Base-by-base conservation (phyloP, 2,113 vertebrate species). In the Rhabdornis inornatus region DNA sequence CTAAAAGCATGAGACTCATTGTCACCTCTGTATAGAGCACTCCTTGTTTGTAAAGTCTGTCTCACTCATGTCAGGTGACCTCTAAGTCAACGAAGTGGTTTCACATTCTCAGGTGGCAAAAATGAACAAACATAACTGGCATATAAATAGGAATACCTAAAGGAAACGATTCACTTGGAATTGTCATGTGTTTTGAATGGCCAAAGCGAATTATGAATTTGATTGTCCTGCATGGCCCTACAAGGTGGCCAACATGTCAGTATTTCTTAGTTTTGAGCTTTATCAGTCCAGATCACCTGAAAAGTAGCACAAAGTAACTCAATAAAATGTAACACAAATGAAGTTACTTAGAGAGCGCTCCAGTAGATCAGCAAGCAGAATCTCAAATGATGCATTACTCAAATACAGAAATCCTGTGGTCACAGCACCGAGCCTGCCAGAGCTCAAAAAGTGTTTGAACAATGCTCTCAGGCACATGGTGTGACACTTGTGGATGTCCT, bases 111-210 rank as follows among this genome's bases (percentile, higher is more conserved):
- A 49, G 24, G 17, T 45, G 25, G 22, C 33, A 92, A 82, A 89
- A 91, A 42, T 31, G 33, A 82, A 79, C 45, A 91, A 81, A 49
- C 23, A 8, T 22, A 85, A 82, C 13, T 30, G 30, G 85, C 25
- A 60, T 17, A 71, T 7, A 53, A 91, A 80, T 1, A 64, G 16
- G 53, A 72, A 56, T 20, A 80, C 6, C 30, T 83, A 33, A 91
- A 91, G 42, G 47, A 91, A 94, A 64, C 30, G 0, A 87, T 76
- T 84, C n/a, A 45, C 33, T 59, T 42, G 37, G 31, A 45, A 52
- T 8, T 37, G 23, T 11, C 23, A 60, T 1, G 1, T 7, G 22
- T 31, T 91, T 50, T 85, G 45, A 71, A 45, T 0, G 2, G 60
- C 31, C 56, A 72, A 50, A 91, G 47, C 6, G 5, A 68, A 49